These are phyloP conservation scores for Apotomis capreana DNA, from an alignment of 2,888 invertebrate species.

Conservation along the genomic window DNA sequence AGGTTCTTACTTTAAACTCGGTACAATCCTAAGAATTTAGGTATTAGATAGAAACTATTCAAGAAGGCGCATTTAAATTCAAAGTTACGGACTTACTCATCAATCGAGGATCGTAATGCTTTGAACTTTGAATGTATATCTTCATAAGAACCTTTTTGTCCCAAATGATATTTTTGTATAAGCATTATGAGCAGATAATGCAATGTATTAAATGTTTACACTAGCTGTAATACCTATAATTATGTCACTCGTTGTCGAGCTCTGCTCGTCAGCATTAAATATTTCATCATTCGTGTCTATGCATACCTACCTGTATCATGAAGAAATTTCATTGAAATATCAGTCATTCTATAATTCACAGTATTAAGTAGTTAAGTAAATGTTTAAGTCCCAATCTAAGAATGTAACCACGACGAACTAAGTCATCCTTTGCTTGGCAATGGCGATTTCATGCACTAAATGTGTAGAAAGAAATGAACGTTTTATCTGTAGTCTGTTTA, in stretches of 20 bases:
- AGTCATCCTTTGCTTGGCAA: neutral
- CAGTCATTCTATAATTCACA: conserved; percentile 52
- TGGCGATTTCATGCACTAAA: neutral
- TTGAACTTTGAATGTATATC: conserved; percentile 46
- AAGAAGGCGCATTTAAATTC: conserved; percentile 70
- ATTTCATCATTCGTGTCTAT: conserved; percentile 11
- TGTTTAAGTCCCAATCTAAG: conserved; percentile 71
- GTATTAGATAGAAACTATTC: conserved; percentile 49
- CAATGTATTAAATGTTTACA: conserved; percentile 61
- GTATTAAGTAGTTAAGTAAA: conserved; percentile 55
- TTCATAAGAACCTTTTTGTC: conserved; percentile 55
- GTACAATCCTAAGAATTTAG: conserved; percentile 16
- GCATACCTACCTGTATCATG: neutral
- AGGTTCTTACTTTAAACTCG: conserved; percentile 54
- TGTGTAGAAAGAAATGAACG: conserved; percentile 10
- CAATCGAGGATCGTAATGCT: conserved; percentile 47
- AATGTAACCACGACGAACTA: conserved; percentile 54
- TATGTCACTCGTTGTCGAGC: conserved; percentile 45
- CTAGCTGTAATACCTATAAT: conserved; percentile 42
- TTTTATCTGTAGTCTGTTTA: conserved; percentile 12
- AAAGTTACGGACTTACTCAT: conserved; percentile 45
- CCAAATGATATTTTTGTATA: conserved; percentile 80
- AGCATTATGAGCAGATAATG: conserved; percentile 70
- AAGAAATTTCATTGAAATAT: conserved; percentile 30
- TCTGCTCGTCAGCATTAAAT: neutral